Conservation (phyloP, 2,113 vertebrate genomes). For the Triplophysa siluroides region DNA sequence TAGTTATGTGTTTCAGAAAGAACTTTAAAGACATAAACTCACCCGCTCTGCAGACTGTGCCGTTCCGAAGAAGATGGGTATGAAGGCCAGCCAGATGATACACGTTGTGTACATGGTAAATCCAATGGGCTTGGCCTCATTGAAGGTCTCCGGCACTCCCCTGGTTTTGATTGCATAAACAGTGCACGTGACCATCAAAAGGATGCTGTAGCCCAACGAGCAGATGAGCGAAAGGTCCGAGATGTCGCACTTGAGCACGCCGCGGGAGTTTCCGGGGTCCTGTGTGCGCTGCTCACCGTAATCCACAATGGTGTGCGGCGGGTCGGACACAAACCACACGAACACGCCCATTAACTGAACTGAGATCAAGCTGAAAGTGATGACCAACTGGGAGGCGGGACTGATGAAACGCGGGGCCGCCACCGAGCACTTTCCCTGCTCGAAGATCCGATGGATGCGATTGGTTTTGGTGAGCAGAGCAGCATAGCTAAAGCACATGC, state of each 20-base stretch:
- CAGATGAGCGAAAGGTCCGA: slow-evolving; percentile 97
- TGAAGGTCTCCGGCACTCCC: slow-evolving; percentile 96
- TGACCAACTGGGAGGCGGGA: slow-evolving; percentile 91
- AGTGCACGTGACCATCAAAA: slow-evolving; percentile 98
- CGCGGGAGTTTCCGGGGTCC: slow-evolving; percentile 85
- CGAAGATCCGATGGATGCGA: slow-evolving; percentile 96
- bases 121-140: slow-evolving; percentile 97
- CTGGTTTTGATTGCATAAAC: slow-evolving; percentile 98
- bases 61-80: slow-evolving; percentile 98
- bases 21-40: slow-evolving; percentile 63
- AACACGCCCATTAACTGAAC: slow-evolving; percentile 91
- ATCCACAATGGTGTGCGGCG: slow-evolving; percentile 90
- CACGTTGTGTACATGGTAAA: slow-evolving; percentile 99
- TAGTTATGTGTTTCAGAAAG: too few species aligned
- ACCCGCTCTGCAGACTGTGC: slow-evolving; percentile 96
- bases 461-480: slow-evolving; percentile 97
- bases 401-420: slow-evolving; percentile 93
- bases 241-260: slow-evolving; percentile 96
- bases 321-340: slow-evolving; percentile 89
- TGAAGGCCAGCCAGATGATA: slow-evolving; percentile 98
- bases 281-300: slow-evolving; percentile 92
- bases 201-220: slow-evolving; percentile 96
- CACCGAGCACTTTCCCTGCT: slow-evolving; percentile 92
- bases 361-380: slow-evolving; percentile 93
- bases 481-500: slow-evolving; percentile 96